Evolutionary conservation across 1,140 invertebrate genomes (phyloP).

Genomic region (Drosophila neocordata): DNA sequence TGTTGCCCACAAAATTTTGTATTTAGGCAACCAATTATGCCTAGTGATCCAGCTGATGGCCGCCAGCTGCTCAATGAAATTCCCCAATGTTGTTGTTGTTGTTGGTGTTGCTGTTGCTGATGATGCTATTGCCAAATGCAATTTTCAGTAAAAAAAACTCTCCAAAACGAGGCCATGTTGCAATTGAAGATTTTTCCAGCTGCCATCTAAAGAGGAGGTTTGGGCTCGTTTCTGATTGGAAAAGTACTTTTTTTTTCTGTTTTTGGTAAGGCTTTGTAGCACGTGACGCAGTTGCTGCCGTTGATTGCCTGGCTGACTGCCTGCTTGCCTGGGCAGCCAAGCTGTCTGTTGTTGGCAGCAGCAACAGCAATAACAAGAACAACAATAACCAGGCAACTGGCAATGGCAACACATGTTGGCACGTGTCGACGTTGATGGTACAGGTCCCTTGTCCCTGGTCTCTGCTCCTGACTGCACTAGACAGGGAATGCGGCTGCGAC

Average conservation of each 20-base stretch:
- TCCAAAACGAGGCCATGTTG: constrained; percentile 41
- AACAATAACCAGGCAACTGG: constrained; percentile 21
- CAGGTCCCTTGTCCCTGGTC: background rate
- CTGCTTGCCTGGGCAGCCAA: constrained; percentile 29
- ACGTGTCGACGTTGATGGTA: constrained; percentile 62
- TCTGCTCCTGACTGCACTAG: constrained; percentile 48
- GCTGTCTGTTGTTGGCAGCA: constrained; percentile 40
- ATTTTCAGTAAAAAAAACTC: constrained; percentile 50
- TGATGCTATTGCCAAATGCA: constrained; percentile 43
- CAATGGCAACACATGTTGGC: constrained; percentile 68
- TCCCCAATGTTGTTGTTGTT: constrained; percentile 18
- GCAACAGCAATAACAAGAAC: constrained; percentile 13
- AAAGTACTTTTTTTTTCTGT: constrained; percentile 52
- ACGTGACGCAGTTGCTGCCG: constrained; percentile 58
- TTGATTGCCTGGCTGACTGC: constrained; percentile 12
- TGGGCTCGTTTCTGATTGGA: constrained; percentile 63
- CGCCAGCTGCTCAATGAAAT: constrained; percentile 44
- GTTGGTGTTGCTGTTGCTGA: constrained; percentile 15
- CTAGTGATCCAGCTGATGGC: constrained; percentile 56
- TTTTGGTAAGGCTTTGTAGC: constrained; percentile 42
- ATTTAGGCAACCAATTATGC: constrained; percentile 73
- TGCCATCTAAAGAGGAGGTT: constrained; percentile 46
- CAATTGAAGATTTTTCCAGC: constrained; percentile 71
- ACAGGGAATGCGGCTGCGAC: constrained; percentile 40
- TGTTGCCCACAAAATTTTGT: constrained; percentile 59